Evolutionary conservation across 2,888 invertebrate species (phyloP).

Genomic region (Amblyteles armatorius): DNA sequence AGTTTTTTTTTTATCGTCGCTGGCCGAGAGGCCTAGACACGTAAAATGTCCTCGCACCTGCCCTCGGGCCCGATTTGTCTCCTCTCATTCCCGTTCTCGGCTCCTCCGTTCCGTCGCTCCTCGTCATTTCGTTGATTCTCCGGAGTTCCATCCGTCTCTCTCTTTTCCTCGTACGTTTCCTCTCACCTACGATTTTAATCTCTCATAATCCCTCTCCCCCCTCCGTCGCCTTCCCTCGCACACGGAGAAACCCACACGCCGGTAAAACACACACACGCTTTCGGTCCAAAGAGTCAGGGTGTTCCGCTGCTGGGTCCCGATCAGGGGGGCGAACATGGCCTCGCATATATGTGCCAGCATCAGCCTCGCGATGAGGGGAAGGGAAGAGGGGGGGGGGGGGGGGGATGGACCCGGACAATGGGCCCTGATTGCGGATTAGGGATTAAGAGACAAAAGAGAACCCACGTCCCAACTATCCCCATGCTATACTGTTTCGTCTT

Average conservation of each 20-base stretch:
- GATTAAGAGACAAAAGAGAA: slow-evolving; percentile 81
- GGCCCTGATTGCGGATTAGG: slow-evolving; percentile 83
- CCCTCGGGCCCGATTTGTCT: slow-evolving; percentile 1
- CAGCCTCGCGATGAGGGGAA: slow-evolving; percentile 65
- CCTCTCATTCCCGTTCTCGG: slow-evolving; percentile 31
- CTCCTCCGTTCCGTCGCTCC: neutral
- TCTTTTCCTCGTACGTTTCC: slow-evolving; percentile 35
- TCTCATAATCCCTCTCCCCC: slow-evolving; percentile 66
- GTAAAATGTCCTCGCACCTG: slow-evolving; percentile 39
- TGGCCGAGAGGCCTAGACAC: slow-evolving; percentile 14
- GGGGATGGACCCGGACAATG: slow-evolving; percentile 77
- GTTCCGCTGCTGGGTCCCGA: slow-evolving; percentile 59
- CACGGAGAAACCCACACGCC: neutral
- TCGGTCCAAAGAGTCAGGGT: slow-evolving; percentile 65
- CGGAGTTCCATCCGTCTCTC: slow-evolving; percentile 30
- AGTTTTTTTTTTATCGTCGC: slow-evolving; percentile 22
- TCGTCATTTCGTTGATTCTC: slow-evolving; percentile 31
- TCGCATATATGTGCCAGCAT: slow-evolving; percentile 73
- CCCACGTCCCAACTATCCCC: slow-evolving; percentile 66
- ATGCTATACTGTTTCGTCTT: slow-evolving; percentile 61
- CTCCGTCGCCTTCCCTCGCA: slow-evolving; percentile 39
- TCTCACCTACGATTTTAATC: slow-evolving; percentile 71
- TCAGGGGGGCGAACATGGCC: slow-evolving; percentile 68
- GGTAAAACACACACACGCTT: slow-evolving; percentile 15
- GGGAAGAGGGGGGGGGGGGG: slow-evolving; percentile 67